Evolutionary conservation across 2,113 vertebrate genomes (phyloP).

Genomic region (Actenoides hombroni): DNA sequence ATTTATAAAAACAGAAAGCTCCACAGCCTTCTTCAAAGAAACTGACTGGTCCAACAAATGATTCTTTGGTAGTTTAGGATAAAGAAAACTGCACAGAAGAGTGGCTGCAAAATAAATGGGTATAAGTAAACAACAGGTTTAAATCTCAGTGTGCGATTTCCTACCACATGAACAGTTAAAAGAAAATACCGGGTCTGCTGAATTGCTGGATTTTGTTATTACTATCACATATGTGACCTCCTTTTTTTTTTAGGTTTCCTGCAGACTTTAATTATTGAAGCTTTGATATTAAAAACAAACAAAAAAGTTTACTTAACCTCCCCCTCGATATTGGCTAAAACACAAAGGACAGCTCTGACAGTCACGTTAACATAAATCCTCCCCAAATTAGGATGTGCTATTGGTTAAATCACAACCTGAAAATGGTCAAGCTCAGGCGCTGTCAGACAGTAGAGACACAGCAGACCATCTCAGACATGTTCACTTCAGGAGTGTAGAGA

Average conservation of each 20-base stretch:
- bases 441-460: background rate
- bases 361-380: background rate
- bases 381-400: slow-evolving; percentile 10
- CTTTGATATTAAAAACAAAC: background rate
- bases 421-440: background rate
- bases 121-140: background rate
- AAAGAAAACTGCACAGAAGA: background rate
- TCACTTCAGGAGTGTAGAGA: background rate
- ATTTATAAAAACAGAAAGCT: background rate
- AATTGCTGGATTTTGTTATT: slow-evolving; percentile 19
- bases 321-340: background rate
- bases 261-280: slow-evolving; percentile 16
- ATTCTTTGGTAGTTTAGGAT: background rate
- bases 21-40: background rate
- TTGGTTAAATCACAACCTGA: slow-evolving; percentile 38
- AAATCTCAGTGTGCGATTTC: background rate
- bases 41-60: background rate
- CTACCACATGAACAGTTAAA: background rate
- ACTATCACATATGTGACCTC: slow-evolving; percentile 14
- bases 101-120: background rate
- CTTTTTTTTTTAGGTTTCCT: slow-evolving; percentile 14
- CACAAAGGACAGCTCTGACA: slow-evolving; percentile 14
- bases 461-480: background rate
- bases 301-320: background rate
- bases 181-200: slow-evolving; percentile 2